Base-by-base conservation (phyloP, 2,797 vertebrate genomes). In the Falco concolor region DNA sequence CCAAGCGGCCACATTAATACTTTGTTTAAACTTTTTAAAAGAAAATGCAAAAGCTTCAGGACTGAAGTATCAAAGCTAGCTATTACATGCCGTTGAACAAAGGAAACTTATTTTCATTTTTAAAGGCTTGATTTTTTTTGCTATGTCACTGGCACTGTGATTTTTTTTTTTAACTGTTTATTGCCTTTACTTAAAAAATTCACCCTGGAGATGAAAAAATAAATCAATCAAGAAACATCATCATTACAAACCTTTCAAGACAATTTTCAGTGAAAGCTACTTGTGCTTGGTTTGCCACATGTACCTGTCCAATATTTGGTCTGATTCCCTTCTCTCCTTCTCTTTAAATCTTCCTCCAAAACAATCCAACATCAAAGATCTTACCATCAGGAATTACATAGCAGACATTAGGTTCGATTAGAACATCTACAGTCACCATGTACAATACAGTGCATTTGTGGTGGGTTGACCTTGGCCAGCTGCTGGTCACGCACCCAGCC, bases 41-140 rank as follows among this genome's bases (percentile, higher is more conserved):
- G 86, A 52, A 90, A 94, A 96, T 83, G 34, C 56, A 91, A 65
- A 73, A 97, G 70, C n/a, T 86, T 67, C 74, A 54, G 53, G 78
- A 60, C 25, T 83, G 42, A 93, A 42, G 76, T 73, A 67, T 89
- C 72, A 95, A 91, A 90, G 53, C 34, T 65, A 75, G 27, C 10
- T 61, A 30, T 50, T 44, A 54, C 44, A 87, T 24, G 24, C 36
- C 73, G 24, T 24, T 77, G 34, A 95, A 87, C 67, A 91, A 87
- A 82, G 14, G 20, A 89, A 44, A 72, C 6, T 49, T 54, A 42
- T 79, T 86, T 73, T 69, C 19, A 68, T 50, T 68, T 78, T 68
- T 52, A 54, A 92, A 59, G 27, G 11, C 72, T 75, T 81, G 36
- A 21, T 6, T 19, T 20, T 36, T 73, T 79, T 64, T 75, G 38